Evolutionary conservation across 1,140 invertebrate genomes (phyloP).

Genomic region (Pinna nobilis): DNA sequence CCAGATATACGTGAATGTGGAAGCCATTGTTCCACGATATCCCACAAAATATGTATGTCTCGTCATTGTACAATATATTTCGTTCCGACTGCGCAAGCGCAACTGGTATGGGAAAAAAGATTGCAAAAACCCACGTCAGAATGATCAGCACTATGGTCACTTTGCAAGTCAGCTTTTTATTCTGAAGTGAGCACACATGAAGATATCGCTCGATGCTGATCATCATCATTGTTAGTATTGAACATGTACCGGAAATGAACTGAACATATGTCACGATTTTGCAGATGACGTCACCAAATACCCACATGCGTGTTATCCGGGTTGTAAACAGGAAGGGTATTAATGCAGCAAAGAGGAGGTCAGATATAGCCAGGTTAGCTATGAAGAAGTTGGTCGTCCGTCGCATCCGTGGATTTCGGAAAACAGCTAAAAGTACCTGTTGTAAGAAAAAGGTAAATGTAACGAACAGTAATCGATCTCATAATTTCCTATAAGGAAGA

Average conservation of each 20-base stretch:
- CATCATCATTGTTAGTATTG: constrained; percentile 56
- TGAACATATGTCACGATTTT: constrained; percentile 57
- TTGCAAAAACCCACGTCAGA: constrained; percentile 44
- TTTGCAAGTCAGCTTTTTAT: constrained; percentile 36
- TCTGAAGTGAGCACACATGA: constrained; percentile 36
- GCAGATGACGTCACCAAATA: constrained; percentile 56
- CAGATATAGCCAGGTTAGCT: constrained; percentile 57
- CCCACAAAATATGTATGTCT: constrained; percentile 45
- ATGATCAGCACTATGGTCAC: constrained; percentile 29
- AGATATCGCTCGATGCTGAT: constrained; percentile 56
- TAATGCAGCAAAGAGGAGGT: constrained; percentile 57
- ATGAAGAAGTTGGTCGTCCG: constrained; percentile 55
- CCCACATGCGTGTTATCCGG: constrained; percentile 53
- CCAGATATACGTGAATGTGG: constrained; percentile 46
- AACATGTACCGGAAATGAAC: constrained; percentile 51
- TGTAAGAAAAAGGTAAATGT: constrained; percentile 14
- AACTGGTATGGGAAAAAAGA: constrained; percentile 51
- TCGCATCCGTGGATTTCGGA: constrained; percentile 44
- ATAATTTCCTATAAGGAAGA: not conserved
- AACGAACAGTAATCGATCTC: not conserved
- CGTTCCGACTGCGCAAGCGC: constrained; percentile 50
- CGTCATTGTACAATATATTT: not conserved
- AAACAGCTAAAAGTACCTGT: constrained; percentile 50
- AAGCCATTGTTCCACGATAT: constrained; percentile 49
- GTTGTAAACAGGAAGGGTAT: constrained; percentile 60